phyloP scores from a whole-genome alignment of 2,113 vertebrate species.

The Lophura nycthemera region DNA sequence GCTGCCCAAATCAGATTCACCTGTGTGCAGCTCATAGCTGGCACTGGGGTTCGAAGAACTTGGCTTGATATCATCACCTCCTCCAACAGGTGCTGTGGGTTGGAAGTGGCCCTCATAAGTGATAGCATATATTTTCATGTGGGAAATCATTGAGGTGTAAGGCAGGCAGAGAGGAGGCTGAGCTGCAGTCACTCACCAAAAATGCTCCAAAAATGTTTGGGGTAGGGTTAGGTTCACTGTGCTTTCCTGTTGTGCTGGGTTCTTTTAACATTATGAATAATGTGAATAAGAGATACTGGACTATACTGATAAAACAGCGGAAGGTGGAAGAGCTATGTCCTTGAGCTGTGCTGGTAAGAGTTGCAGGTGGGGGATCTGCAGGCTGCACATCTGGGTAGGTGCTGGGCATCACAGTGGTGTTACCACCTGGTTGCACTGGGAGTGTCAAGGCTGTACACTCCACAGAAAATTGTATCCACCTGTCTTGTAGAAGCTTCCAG shows the following conservation, averaged over 20 bases:
- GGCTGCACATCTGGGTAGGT: not conserved
- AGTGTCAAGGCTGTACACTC: not conserved
- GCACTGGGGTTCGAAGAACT: rapidly evolving
- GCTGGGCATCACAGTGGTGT: not conserved
- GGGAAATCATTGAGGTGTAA: rapidly evolving
- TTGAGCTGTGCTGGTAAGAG: not conserved
- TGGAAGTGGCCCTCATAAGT: not conserved
- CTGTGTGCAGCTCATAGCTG: not conserved
- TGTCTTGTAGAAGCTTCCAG: not conserved
- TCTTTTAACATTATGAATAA: not conserved
- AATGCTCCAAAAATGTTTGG: not conserved
- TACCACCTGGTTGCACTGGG: not conserved
- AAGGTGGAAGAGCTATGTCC: not conserved
- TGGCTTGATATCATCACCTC: not conserved
- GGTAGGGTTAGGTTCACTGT: not conserved
- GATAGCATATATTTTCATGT: not conserved
- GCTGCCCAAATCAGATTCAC: not conserved
- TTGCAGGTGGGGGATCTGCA: not conserved
- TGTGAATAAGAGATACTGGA: not conserved
- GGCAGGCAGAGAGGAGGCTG: not conserved
- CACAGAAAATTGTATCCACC: not conserved
- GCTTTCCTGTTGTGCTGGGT: not conserved
- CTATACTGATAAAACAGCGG: not conserved
- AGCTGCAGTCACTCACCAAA: not conserved
- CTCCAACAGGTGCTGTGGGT: no score